Evolutionary conservation across 2,888 invertebrate species (phyloP).

Genomic region (Hirtodrosophila confusa): DNA sequence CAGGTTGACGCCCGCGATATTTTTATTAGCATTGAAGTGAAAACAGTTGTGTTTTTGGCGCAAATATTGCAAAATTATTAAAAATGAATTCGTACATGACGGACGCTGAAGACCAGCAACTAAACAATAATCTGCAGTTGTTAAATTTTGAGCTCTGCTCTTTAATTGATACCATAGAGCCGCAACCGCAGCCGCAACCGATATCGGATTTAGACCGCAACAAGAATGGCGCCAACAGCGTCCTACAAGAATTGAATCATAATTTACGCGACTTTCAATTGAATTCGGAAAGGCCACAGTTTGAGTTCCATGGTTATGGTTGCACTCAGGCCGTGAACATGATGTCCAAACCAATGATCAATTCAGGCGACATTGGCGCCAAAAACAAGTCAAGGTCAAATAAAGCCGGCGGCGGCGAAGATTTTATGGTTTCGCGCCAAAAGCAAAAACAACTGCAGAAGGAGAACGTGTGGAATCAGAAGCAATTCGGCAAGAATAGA

Average conservation of each 20-base stretch:
- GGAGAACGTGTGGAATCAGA: constrained; percentile 40
- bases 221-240: background rate
- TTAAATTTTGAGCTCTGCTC: constrained; percentile 30
- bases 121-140: constrained; percentile 36
- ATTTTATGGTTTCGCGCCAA: constrained; percentile 21
- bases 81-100: constrained; percentile 3
- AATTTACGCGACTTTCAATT: constrained; percentile 28
- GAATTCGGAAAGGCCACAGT: constrained; percentile 21
- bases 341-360: background rate
- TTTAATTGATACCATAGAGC: constrained; percentile 48
- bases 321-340: constrained; percentile 21
- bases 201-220: background rate
- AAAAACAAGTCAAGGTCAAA: background rate
- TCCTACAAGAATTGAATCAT: constrained; percentile 37
- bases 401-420: no score
- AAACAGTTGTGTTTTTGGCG: constrained; percentile 9
- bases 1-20: constrained; percentile 17
- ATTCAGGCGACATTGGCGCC: background rate
- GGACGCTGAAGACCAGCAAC: constrained; percentile 30
- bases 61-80: background rate
- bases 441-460: constrained; percentile 33
- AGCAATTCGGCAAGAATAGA: constrained; percentile 18
- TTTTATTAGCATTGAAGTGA: background rate
- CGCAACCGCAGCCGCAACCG: background rate
- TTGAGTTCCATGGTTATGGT: constrained; percentile 57